A percentile compares a stretch with the other conserved stretches of the same genome.
These are phyloP conservation scores for Geodia barretti DNA, from an alignment of 37 sponge, comb jelly and placozoan species.

Conservation along the genomic window DNA sequence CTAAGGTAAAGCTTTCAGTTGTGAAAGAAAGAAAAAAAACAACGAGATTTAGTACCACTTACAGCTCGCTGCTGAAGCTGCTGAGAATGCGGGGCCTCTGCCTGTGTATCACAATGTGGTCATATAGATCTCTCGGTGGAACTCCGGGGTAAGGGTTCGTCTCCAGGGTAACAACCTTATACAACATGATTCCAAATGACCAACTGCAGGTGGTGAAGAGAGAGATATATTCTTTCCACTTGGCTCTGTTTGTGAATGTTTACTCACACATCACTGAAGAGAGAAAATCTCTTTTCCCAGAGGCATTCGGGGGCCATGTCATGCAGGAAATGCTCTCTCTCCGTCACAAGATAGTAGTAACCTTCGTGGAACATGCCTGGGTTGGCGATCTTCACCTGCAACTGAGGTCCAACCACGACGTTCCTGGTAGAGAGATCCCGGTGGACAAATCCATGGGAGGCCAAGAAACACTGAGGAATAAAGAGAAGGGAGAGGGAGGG, in stretches of 20 bases:
- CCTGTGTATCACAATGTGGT: slow-evolving; percentile 10
- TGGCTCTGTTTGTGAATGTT: no score
- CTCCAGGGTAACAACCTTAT: slow-evolving; percentile 58
- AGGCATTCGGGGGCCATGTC: slow-evolving; percentile 83
- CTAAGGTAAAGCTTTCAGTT: neutral
- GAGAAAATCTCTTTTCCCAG: slow-evolving; percentile 49
- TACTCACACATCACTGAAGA: slow-evolving; percentile 76
- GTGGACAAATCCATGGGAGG: slow-evolving; percentile 64
- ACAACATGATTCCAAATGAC: slow-evolving; percentile 76
- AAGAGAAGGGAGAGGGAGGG: neutral
- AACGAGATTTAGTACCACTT: neutral
- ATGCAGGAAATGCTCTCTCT: slow-evolving; percentile 59
- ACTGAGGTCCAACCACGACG: slow-evolving; percentile 50
- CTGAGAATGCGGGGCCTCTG: slow-evolving; percentile 36
- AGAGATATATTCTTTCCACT: neutral
- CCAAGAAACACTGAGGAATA: slow-evolving; percentile 61
- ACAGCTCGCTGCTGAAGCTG: slow-evolving; percentile 64
- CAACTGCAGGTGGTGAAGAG: slow-evolving; percentile 26
- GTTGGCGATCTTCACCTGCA: slow-evolving; percentile 69
- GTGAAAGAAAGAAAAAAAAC: neutral
- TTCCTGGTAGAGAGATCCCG: slow-evolving; percentile 64
- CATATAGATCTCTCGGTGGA: slow-evolving; percentile 10
- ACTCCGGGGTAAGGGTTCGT: slow-evolving; percentile 30
- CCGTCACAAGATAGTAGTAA: slow-evolving; percentile 70
- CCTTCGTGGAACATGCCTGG: slow-evolving; percentile 68